phyloP scores from a whole-genome alignment of 1,140 invertebrate species.

The Ips typographus region DNA sequence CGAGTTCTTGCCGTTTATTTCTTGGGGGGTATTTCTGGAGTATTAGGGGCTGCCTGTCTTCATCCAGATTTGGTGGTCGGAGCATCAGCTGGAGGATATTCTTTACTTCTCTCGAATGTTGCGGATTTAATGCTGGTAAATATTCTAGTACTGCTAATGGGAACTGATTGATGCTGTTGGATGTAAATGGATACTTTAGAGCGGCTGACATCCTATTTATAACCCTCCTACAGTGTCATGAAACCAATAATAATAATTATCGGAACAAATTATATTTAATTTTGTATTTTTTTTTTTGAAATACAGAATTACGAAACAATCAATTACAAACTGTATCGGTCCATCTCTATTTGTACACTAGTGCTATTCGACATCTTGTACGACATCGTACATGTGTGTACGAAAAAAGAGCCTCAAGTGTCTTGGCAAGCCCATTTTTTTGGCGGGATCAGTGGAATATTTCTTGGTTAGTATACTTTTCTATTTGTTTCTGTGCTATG shows the following conservation, averaged over 20 bases:
- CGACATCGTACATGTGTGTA: constrained; percentile 53
- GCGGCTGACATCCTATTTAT: too few species aligned
- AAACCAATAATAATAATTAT: too few species aligned
- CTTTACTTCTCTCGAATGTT: constrained; percentile 86
- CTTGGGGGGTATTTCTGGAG: constrained; percentile 68
- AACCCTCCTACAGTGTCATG: neutral
- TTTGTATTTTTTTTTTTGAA: constrained; percentile 30
- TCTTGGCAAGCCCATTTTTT: constrained; percentile 76
- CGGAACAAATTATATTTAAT: neutral
- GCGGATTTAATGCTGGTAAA: constrained; percentile 84
- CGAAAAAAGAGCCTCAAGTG: constrained; percentile 57
- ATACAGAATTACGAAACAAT: constrained; percentile 62
- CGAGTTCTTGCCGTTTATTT: constrained; percentile 71
- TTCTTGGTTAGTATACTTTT: constrained; percentile 59
- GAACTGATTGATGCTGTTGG: neutral
- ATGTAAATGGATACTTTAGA: neutral
- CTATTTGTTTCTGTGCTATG: too few species aligned
- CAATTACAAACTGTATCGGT: constrained; percentile 60
- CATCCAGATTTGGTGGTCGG: constrained; percentile 83
- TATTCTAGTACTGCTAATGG: constrained; percentile 17
- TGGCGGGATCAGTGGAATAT: constrained; percentile 75
- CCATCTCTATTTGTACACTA: constrained; percentile 61
- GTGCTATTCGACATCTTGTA: constrained; percentile 60
- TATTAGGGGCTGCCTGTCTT: constrained; percentile 74
- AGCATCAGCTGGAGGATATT: constrained; percentile 93